Evolutionary conservation across 2,888 invertebrate species (phyloP), one percentile per base, ranked within the genome.

Genomic region (Sphinx pinastri): DNA sequence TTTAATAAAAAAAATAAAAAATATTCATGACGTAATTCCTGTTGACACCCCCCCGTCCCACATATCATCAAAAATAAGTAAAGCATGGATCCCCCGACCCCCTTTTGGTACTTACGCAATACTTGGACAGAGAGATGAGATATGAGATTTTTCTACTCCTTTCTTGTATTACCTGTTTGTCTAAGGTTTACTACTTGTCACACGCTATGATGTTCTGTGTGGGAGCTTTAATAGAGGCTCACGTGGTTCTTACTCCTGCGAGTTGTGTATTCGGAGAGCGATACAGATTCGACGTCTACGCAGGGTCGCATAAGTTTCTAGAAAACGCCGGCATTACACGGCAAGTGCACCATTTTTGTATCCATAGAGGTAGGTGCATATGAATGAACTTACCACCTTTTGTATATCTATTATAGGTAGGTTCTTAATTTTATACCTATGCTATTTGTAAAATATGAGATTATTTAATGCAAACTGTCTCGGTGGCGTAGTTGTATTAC

Each of bases 171-270:
- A 38, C 6, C 5, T 8, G 47, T 70, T 67, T 49, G 66, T 60
- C 16, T 0, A 74, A 93, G 93, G 84, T 90, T 6, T 85, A 90
- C 73, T 93, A 80, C 69, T 75, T 93, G 57, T 93, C 93, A 0
- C 93, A 93, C 70, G 88, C 92, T 2, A 83, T 93, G 87, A 79
- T 93, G 81, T 93, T 93, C 76, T 93, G 93, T 74, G 72, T 84
- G 52, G 93, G 93, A 2, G 83, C 87, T 7, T 72, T 93, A 14
- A 84, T 93, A 74, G 93, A 93, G 74, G 84, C 90, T 1, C 91
- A 92, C 70, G 88, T 93, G n/a, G 86, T 91, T 2, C 71, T 93
- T 8, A 91, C 93, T 5, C 87, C 92, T 11, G 93, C 93, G 5
- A 84, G 77, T 55, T 93, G 93, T 73, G 88, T 93, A 0, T 81